These are phyloP conservation scores for Echeneis naucrates DNA, from an alignment of 2,797 vertebrate genomes.

Conservation along the genomic window DNA sequence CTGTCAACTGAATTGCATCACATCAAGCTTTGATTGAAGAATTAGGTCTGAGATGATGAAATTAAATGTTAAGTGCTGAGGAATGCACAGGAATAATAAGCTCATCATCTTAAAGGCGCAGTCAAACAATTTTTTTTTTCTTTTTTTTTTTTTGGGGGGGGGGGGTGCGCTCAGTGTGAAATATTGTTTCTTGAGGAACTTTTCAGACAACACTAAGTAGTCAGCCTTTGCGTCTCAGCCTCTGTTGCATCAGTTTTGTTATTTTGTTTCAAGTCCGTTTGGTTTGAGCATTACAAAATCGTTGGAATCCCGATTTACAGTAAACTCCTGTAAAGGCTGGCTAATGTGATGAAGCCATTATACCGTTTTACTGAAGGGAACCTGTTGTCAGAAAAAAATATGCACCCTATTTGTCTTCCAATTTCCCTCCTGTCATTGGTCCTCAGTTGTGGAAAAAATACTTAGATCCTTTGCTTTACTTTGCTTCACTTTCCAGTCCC, in stretches of 20 bases:
- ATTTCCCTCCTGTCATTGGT: neutral
- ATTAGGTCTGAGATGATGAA: slow-evolving; percentile 11
- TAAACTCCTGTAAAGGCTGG: too few relatives aligned
- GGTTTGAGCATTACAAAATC: too few relatives aligned
- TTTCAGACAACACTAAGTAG: too few relatives aligned
- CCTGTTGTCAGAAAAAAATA: neutral
- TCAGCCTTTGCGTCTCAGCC: too few relatives aligned
- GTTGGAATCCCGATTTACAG: too few relatives aligned
- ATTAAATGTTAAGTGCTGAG: neutral
- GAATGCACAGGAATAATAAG: neutral
- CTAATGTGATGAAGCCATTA: neutral
- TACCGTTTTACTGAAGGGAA: neutral
- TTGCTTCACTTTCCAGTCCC: neutral
- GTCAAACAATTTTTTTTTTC: neutral
- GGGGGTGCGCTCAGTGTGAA: too few relatives aligned
- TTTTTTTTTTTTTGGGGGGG: too few relatives aligned
- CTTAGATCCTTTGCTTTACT: neutral
- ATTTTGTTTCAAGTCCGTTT: too few relatives aligned
- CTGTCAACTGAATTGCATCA: slow-evolving; percentile 1
- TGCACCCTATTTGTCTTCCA: neutral
- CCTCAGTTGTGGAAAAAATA: neutral
- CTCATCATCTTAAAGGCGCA: neutral
- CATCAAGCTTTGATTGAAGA: slow-evolving; percentile 21
- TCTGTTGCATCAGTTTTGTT: too few relatives aligned
- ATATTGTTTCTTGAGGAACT: too few relatives aligned